Base-by-base conservation (phyloP, 1,140 invertebrate species). In the Hestina assimilis region DNA sequence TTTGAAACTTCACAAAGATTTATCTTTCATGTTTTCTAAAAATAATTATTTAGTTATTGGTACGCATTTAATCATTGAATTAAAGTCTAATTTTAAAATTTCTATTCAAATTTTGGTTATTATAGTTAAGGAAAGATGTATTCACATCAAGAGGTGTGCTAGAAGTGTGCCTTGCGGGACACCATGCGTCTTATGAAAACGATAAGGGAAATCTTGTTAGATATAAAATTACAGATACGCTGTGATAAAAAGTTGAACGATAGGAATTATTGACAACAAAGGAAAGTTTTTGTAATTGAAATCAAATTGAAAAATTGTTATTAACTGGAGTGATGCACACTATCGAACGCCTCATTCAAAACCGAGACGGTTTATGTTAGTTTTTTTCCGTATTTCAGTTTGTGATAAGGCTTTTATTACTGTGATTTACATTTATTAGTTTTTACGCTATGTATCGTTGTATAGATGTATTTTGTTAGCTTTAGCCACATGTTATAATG, bases 381-480 rank as follows among this genome's bases (percentile, higher is more conserved):
- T 15, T 20, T n/a, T n/a, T 28, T 62, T 41, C 46, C 29, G 35
- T 57, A 60, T 53, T 63, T 55, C 41, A 47, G 70, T 77, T 66
- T 70, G 66, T 75, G 66, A 68, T 69, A 71, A 65, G 54, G 23
- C 63, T 66, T 59, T 65, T 65, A 69, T 71, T 66, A 76, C 79
- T 83, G 82, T 85, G 79, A 85, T 85, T 80, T 75, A 66, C 69
- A 64, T 72, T 72, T 69, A 67, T 73, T 72, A 69, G 59, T 78
- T 74, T n/a, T 62, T 69, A 29, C 54, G 57, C 58, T 67, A 48
- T 63, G 62, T 63, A 65, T 70, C 42, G 59, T 69, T 64, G 59
- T 69, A 69, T 62, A 56, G 62, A 56, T 62, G 45, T 59, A 60
- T 68, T 58, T 42, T 33, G 41, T 55, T 61, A 63, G 58, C 59